A percentile compares a stretch with the other conserved stretches of the same genome.
Evolutionary conservation across 2,797 vertebrate species (phyloP).

Genomic region (Antennarius maculatus): DNA sequence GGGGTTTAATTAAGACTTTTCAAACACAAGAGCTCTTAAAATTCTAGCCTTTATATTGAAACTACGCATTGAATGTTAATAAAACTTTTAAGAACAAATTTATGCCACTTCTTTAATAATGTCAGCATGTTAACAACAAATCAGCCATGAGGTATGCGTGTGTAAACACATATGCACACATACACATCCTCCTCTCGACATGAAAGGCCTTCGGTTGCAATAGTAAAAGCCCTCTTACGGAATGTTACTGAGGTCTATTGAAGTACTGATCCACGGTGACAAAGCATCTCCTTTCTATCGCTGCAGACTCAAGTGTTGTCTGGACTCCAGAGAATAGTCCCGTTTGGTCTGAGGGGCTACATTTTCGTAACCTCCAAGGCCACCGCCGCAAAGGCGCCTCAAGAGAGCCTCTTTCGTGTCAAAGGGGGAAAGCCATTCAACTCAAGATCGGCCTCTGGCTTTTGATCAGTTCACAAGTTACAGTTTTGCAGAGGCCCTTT

Average conservation of each 20-base stretch:
- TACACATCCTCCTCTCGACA: conserved; percentile 61
- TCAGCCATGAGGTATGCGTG: conserved; percentile 22
- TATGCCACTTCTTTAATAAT: conserved; percentile 38
- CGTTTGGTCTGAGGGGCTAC: conserved; percentile 75
- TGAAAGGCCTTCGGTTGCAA: conserved; percentile 67
- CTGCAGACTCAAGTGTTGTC: conserved; percentile 77
- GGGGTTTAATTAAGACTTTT: conserved; percentile 12
- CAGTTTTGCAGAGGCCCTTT: conserved; percentile 81
- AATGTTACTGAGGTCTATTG: conserved; percentile 74
- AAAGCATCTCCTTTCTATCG: conserved; percentile 71
- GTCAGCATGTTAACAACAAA: conserved; percentile 41
- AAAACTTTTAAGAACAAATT: neutral
- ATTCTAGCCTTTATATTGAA: conserved; percentile 5
- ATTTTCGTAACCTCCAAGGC: conserved; percentile 86
- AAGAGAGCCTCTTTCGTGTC: conserved; percentile 84
- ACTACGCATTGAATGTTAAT: neutral
- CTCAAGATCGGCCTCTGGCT: conserved; percentile 78
- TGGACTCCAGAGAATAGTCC: conserved; percentile 75
- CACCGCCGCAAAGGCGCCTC: conserved; percentile 80
- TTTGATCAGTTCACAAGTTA: conserved; percentile 90
- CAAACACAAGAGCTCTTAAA: conserved; percentile 29
- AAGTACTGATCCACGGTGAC: conserved; percentile 69
- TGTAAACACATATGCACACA: conserved; percentile 35
- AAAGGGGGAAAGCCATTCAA: conserved; percentile 82
- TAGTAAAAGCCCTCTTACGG: conserved; percentile 77